phyloP scores from a whole-genome alignment of 2,797 vertebrate species.

The Limosa lapponica region DNA sequence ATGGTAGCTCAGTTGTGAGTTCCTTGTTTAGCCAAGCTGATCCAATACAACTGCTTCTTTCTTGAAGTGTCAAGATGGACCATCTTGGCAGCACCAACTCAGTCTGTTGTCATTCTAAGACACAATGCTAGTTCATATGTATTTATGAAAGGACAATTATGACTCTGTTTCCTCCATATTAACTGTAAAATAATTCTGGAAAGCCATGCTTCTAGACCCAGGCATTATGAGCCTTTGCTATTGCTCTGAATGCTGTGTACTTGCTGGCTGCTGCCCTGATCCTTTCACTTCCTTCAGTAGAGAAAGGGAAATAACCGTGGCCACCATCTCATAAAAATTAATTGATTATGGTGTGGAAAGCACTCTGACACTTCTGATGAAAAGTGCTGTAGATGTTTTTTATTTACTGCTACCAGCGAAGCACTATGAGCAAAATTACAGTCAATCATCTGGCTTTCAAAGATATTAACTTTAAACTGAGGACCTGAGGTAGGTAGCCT shows the following conservation, averaged over 20 bases:
- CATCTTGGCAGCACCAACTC: not conserved
- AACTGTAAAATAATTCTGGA: not conserved
- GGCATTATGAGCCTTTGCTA: not conserved
- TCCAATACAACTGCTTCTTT: not conserved
- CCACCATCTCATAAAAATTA: constrained; percentile 16
- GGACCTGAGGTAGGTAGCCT: not conserved
- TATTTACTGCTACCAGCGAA: constrained; percentile 42
- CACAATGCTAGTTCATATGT: not conserved
- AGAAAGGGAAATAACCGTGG: not conserved
- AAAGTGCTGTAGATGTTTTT: constrained; percentile 35
- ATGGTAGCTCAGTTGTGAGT: not conserved
- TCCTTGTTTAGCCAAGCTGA: not conserved
- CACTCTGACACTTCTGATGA: constrained; percentile 14
- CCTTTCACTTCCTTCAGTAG: not conserved
- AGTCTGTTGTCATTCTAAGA: not conserved
- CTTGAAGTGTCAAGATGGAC: not conserved
- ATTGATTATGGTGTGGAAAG: constrained; percentile 31
- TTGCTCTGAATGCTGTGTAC: not conserved
- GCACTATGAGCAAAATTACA: constrained; percentile 25
- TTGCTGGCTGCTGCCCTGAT: not conserved
- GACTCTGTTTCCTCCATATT: not conserved
- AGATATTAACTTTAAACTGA: constrained; percentile 42
- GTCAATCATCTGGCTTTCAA: constrained; percentile 42
- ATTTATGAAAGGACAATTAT: not conserved
- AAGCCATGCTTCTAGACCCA: not conserved